Evolutionary conservation across 2,888 invertebrate species (phyloP).

Genomic region (Macropis europaea): DNA sequence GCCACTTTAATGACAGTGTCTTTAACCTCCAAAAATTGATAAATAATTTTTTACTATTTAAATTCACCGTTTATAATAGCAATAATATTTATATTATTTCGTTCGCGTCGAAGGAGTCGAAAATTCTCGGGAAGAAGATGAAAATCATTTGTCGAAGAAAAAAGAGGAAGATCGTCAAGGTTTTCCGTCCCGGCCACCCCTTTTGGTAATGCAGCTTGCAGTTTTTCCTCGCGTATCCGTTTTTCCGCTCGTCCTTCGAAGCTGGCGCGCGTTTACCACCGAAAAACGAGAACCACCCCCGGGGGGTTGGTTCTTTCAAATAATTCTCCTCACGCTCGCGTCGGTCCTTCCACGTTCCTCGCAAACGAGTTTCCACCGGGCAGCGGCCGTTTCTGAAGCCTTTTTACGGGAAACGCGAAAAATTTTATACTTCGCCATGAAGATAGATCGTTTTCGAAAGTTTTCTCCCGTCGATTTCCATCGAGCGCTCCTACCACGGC

Average conservation of each 20-base stretch:
- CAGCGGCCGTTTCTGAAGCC: slow-evolving; percentile 6
- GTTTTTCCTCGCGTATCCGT: slow-evolving; percentile 22
- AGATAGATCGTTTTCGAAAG: no score
- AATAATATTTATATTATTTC: no score
- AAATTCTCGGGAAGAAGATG: no score
- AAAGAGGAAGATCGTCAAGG: slow-evolving; percentile 35
- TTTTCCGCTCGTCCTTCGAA: slow-evolving; percentile 31
- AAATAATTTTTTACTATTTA: no score
- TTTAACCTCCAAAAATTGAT: no score
- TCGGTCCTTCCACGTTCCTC: slow-evolving; percentile 20
- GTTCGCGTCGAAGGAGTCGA: no score
- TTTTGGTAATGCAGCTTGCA: background rate
- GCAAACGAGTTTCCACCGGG: slow-evolving; percentile 40
- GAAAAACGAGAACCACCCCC: slow-evolving; percentile 43
- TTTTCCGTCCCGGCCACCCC: background rate
- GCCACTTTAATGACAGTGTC: no score
- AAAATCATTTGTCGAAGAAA: slow-evolving; percentile 25
- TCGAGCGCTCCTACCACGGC: no score
- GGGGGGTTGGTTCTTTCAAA: slow-evolving; percentile 42
- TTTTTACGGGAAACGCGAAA: slow-evolving; percentile 17
- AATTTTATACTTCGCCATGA: no score
- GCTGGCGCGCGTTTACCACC: slow-evolving; percentile 40
- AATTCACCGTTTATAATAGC: no score
- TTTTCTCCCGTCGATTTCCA: background rate
- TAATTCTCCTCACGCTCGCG: slow-evolving; percentile 41